Percentiles rank a stretch among this genome's conserved stretches.
Conservation (phyloP, 1,140 invertebrate genomes). For the Drosophila erecta region DNA sequence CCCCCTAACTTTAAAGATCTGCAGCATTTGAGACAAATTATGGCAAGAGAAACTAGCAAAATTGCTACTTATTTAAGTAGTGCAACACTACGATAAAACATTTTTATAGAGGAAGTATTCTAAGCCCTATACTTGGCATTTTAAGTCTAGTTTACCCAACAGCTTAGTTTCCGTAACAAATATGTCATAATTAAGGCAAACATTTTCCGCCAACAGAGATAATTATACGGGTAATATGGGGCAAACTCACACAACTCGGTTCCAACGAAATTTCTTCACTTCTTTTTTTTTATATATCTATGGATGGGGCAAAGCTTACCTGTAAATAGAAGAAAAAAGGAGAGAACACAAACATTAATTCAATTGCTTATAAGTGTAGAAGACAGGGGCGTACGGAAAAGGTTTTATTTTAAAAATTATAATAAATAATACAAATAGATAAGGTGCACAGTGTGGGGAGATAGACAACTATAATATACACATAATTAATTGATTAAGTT, state of each 20-base stretch:
- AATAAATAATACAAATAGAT: neutral
- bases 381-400: neutral
- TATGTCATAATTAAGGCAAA: neutral
- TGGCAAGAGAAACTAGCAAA: neutral
- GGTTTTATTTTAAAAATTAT: neutral
- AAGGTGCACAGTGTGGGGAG: neutral
- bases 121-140: neutral
- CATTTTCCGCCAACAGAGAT: neutral
- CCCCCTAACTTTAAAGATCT: neutral
- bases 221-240: neutral
- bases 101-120: too few relatives aligned
- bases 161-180: neutral
- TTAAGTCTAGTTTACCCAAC: neutral
- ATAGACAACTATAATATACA: neutral
- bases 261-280: neutral
- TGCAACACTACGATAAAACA: too few relatives aligned
- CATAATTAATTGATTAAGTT: too few relatives aligned
- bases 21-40: neutral
- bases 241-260: constrained; percentile 25
- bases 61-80: too few relatives aligned
- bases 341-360: constrained; percentile 11
- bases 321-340: constrained; percentile 54
- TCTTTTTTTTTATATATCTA: neutral
- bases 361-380: constrained; percentile 6
- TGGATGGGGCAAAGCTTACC: constrained; percentile 38